Percentiles rank a stretch among this genome's conserved stretches.
phyloP scores from a whole-genome alignment of 2,797 vertebrate genomes.

The Sarcophilus harrisii region DNA sequence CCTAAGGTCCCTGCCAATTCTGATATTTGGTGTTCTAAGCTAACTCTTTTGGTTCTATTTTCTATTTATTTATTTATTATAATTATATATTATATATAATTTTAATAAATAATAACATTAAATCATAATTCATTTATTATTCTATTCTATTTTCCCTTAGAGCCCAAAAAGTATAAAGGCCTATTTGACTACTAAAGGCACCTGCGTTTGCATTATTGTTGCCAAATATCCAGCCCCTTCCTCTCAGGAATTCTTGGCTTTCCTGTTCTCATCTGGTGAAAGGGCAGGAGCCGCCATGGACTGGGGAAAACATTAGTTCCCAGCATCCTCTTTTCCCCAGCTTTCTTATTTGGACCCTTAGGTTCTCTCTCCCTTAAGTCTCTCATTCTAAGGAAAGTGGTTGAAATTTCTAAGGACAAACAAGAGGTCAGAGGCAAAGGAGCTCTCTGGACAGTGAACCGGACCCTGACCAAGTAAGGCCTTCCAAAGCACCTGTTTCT shows the following conservation, averaged over 20 bases:
- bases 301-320: background rate
- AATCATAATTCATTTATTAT: too few relatives aligned
- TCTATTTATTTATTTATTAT: too few relatives aligned
- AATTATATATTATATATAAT: too few relatives aligned
- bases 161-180: background rate
- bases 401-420: conserved; percentile 20
- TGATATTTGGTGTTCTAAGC: too few relatives aligned
- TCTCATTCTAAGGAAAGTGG: background rate
- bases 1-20: too few relatives aligned
- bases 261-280: background rate
- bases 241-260: background rate
- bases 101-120: too few relatives aligned
- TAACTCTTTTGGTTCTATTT: too few relatives aligned
- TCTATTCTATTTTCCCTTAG: background rate
- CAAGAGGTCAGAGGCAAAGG: conserved; percentile 16
- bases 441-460: background rate
- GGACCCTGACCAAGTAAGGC: background rate
- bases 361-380: conserved; percentile 27
- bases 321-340: background rate
- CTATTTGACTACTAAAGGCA: background rate
- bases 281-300: background rate
- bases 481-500: background rate
- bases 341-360: conserved; percentile 1
- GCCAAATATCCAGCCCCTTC: background rate
- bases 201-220: background rate